Percentiles rank a stretch among this genome's conserved stretches.
Evolutionary conservation across 2,888 invertebrate species (phyloP).

Genomic region (Drosophila silvestris): DNA sequence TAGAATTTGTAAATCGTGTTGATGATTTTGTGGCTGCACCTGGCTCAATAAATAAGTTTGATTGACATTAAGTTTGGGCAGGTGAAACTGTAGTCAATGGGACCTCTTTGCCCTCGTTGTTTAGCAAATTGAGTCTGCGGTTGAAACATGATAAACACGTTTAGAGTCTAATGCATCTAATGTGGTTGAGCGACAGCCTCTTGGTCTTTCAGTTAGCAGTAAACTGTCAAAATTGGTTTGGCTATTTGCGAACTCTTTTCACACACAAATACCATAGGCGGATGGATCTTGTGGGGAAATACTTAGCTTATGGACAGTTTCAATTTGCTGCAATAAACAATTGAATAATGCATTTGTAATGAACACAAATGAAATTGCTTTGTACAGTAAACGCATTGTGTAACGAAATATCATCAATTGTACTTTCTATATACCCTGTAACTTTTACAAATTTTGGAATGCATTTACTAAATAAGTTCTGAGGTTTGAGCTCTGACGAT

Average conservation of each 20-base stretch:
- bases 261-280: conserved; percentile 4
- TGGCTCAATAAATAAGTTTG: background rate
- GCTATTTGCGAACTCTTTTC: conserved; percentile 30
- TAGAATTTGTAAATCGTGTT: background rate
- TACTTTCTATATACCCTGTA: background rate
- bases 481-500: background rate
- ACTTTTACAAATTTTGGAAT: background rate
- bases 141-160: conserved; percentile 4
- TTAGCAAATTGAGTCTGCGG: conserved; percentile 15
- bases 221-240: conserved; percentile 33
- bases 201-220: conserved; percentile 22
- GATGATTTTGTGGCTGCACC: background rate
- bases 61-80: background rate
- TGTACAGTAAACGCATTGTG: conserved; percentile 31
- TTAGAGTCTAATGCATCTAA: background rate
- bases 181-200: background rate
- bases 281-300: conserved; percentile 8
- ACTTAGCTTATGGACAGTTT: conserved; percentile 10
- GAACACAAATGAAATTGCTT: conserved; percentile 7
- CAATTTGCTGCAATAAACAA: conserved; percentile 12
- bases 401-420: conserved; percentile 9
- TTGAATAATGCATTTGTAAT: conserved; percentile 31
- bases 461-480: background rate
- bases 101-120: background rate
- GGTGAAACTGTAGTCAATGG: background rate